Conservation (phyloP, 2,113 vertebrate genomes). For the Garra rufa region DNA sequence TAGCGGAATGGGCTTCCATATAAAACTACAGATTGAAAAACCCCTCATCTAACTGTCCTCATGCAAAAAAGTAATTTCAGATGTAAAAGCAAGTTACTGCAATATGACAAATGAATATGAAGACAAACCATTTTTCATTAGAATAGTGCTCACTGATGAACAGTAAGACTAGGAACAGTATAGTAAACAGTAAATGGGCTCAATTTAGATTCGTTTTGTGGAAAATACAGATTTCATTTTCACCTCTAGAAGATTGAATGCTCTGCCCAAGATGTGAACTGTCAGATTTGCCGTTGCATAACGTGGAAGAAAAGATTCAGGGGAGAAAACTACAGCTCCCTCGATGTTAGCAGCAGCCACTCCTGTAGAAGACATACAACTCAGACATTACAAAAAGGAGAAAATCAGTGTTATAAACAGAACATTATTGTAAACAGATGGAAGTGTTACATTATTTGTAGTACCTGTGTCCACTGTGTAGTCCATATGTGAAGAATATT, state of each 20-base stretch:
- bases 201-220: background rate
- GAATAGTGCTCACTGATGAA: background rate
- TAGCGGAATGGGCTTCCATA: too few species aligned
- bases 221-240: constrained; percentile 46
- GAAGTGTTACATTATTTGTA: background rate
- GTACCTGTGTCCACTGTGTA: constrained; percentile 80
- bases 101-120: too few species aligned
- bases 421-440: background rate
- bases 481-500: constrained; percentile 87
- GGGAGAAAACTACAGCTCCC: constrained; percentile 83
- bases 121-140: background rate
- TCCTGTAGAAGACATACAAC: constrained; percentile 66
- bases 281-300: constrained; percentile 81
- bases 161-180: background rate
- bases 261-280: constrained; percentile 76
- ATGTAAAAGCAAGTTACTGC: too few species aligned
- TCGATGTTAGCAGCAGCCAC: constrained; percentile 81
- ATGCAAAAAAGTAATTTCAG: too few species aligned
- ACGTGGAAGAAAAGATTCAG: constrained; percentile 83
- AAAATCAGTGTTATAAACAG: background rate
- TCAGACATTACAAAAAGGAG: background rate
- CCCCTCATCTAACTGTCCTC: too few species aligned
- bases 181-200: background rate
- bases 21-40: too few species aligned
- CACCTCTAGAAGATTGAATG: constrained; percentile 86